phyloP scores from a whole-genome alignment of 2,113 vertebrate genomes.

The Pimephales promelas region DNA sequence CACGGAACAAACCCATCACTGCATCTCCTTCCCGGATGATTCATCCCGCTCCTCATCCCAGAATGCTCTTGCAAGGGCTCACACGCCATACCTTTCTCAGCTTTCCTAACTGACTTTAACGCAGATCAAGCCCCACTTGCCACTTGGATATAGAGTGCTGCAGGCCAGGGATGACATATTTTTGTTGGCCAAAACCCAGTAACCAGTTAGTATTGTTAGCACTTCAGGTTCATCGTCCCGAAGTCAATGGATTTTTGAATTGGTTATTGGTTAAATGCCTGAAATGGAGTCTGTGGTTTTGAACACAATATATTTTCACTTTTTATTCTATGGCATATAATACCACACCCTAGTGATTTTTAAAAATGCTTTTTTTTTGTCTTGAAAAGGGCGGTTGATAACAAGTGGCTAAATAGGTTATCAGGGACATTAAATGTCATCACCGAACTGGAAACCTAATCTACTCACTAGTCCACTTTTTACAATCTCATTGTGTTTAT shows the following conservation, averaged over 20 bases:
- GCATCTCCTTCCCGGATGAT: slow-evolving; percentile 69
- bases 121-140: not conserved
- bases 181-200: no score
- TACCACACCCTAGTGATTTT: no score
- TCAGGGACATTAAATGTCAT: not conserved
- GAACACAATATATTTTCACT: no score
- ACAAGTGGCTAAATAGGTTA: not conserved
- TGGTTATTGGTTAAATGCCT: no score
- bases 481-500: no score
- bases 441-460: not conserved
- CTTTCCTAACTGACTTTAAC: slow-evolving; percentile 35
- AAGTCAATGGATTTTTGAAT: no score
- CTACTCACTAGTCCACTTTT: no score
- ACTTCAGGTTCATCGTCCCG: no score
- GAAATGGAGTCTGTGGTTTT: no score
- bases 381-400: not conserved
- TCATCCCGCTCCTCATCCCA: slow-evolving; percentile 65
- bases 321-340: no score
- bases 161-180: no score
- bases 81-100: slow-evolving; percentile 70
- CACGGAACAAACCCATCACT: slow-evolving; percentile 45
- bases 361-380: not conserved
- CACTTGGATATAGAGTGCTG: not conserved
- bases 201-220: no score
- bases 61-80: slow-evolving; percentile 67